A percentile compares a stretch with the other conserved stretches of the same genome.
phyloP scores from a whole-genome alignment of 2,888 invertebrate species.

The Zygogramma bicolorata region DNA sequence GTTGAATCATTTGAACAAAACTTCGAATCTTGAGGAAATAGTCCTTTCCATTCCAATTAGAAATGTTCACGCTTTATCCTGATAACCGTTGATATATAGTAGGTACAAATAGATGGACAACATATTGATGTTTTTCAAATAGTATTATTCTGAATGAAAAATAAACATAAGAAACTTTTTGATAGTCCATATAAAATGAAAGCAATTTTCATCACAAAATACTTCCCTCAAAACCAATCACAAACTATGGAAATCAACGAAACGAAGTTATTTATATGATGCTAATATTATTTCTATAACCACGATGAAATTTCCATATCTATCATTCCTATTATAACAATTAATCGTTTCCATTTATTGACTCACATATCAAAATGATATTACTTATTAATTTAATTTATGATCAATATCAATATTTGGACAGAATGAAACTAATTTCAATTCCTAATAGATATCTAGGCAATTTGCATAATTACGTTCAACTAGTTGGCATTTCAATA shows the following conservation, averaged over 20 bases:
- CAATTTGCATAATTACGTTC: slow-evolving; percentile 5
- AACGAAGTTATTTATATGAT: neutral
- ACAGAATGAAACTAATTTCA: slow-evolving; percentile 9
- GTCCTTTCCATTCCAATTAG: no score
- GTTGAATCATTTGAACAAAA: no score
- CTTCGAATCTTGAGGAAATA: no score
- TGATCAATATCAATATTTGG: slow-evolving; percentile 11
- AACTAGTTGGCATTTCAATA: neutral
- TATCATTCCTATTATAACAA: neutral
- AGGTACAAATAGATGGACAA: no score
- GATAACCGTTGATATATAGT: no score
- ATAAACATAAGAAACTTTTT: no score
- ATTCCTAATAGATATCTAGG: slow-evolving; percentile 2
- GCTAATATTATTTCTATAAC: neutral
- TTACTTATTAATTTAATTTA: slow-evolving; percentile 2
- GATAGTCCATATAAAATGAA: neutral
- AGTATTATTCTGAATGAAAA: no score
- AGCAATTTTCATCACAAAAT: neutral
- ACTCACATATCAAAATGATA: neutral
- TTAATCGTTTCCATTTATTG: neutral
- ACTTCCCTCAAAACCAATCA: no score
- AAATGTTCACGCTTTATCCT: no score
- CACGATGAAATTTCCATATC: neutral
- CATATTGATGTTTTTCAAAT: no score
- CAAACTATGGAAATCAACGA: no score